Base-by-base conservation (phyloP, 2,888 invertebrate genomes). In the Drosophila dives region DNA sequence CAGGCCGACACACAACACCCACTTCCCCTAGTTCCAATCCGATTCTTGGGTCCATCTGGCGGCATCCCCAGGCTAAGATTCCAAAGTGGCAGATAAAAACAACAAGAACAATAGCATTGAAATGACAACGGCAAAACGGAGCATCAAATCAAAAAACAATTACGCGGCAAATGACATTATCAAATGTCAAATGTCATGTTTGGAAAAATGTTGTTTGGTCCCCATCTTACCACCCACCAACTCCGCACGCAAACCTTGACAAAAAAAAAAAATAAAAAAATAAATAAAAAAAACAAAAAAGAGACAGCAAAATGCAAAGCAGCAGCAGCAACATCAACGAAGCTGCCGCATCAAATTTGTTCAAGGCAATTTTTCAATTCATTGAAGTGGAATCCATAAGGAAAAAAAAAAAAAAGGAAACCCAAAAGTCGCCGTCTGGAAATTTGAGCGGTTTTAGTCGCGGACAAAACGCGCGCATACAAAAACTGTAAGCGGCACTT, bases 131-230 rank as follows among this genome's bases (percentile, higher is more conserved):
- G 65, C 59, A 80, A 56, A 66, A 54, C 65, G 70, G 59, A 63
- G 77, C 88, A 80, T 83, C 86, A 86, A 86, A 88, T 86, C 86
- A 86, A 86, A 86, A 85, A 86, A 86, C 88, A 86, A 86, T 86
- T 86, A 86, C 89, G 86, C 80, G 86, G 88, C 86, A 89, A 86
- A 89, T 86, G 86, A 86, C 89, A 86, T 86, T 86, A 86, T 86
- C 86, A 86, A 86, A 86, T 86, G 86, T 88, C 86, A 86, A 86
- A 86, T 84, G 89, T 86, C 89, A 86, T 87, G 85, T 83, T 87
- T 73, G 62, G 61, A 78, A 75, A 75, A 83, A 68, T 58, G 58
- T 54, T 60, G 38, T 32, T 38, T 55, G 26, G 12, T n/a, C 26
- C 26, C 55, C 26, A 26, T 45, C 45, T 15, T 20, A 2, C 54